Conservation (phyloP, 2,113 vertebrate genomes). For the Zosterops borbonicus region DNA sequence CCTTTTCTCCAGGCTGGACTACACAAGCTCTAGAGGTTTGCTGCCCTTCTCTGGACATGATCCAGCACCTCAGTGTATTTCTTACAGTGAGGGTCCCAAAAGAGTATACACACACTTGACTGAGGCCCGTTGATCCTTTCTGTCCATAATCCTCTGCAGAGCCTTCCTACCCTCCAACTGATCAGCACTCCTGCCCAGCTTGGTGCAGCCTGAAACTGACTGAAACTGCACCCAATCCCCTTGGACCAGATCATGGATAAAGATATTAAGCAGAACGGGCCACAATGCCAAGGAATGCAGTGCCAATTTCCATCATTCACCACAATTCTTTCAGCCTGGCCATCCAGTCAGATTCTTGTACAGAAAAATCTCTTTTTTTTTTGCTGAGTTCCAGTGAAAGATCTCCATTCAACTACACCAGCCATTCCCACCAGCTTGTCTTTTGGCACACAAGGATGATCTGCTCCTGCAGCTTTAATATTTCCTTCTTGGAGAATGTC, state of each 20-base stretch:
- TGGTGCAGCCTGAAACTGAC: background rate
- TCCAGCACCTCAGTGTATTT: background rate
- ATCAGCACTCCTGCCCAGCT: background rate
- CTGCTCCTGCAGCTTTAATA: background rate
- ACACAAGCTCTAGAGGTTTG: background rate
- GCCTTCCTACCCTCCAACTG: too few species aligned
- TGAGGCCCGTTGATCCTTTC: too few species aligned
- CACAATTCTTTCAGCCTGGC: background rate
- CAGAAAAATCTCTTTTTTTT: background rate
- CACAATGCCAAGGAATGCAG: fast-evolving
- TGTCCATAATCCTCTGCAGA: background rate
- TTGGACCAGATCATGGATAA: background rate
- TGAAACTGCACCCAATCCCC: too few species aligned
- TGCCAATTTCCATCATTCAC: background rate
- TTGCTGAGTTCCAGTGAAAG: background rate
- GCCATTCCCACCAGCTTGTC: background rate
- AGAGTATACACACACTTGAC: background rate
- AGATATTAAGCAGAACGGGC: background rate
- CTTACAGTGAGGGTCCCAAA: background rate
- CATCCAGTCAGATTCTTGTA: too few species aligned
- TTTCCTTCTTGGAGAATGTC: background rate
- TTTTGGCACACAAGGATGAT: background rate
- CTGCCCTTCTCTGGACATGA: background rate
- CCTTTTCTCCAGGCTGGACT: background rate
- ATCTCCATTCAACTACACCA: background rate